Evolutionary conservation across 2,888 invertebrate species (phyloP).

Genomic region (Lithophane ornitopus): DNA sequence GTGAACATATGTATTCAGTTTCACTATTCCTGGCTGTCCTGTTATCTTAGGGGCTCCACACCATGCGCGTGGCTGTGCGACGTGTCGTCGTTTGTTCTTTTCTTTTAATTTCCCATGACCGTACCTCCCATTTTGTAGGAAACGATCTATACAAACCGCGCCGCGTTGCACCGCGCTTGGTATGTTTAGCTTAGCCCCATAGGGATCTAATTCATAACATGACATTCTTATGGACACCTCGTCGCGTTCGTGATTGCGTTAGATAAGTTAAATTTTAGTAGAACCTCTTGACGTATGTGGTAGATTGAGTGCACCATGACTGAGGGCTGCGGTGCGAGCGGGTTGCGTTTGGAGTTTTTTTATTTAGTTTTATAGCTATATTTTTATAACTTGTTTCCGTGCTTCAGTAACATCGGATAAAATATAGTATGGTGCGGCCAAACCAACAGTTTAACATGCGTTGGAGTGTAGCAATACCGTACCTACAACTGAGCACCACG

Average conservation of each 20-base stretch:
- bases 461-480: neutral
- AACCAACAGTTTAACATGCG: constrained; percentile 1
- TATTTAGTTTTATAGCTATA: constrained; percentile 85
- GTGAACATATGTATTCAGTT: constrained; percentile 49
- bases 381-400: constrained; percentile 81
- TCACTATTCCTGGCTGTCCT: constrained; percentile 40
- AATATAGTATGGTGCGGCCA: constrained; percentile 25
- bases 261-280: constrained; percentile 77
- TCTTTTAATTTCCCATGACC: constrained; percentile 13
- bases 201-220: constrained; percentile 33
- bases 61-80: constrained; percentile 2
- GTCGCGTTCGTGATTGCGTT: constrained; percentile 68
- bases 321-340: constrained; percentile 77
- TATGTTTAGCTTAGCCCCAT: neutral
- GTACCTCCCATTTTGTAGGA: constrained; percentile 20
- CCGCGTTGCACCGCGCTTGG: constrained; percentile 1
- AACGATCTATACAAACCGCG: constrained; percentile 19
- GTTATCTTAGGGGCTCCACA: constrained; percentile 30
- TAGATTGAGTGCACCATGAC: constrained; percentile 78
- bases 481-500: neutral
- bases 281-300: constrained; percentile 65
- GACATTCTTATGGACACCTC: constrained; percentile 48
- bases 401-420: constrained; percentile 80
- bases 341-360: constrained; percentile 79
- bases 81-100: neutral